Evolutionary conservation across 2,888 invertebrate genomes (phyloP).

Genomic region (Dimorphilus gyrociliatus): DNA sequence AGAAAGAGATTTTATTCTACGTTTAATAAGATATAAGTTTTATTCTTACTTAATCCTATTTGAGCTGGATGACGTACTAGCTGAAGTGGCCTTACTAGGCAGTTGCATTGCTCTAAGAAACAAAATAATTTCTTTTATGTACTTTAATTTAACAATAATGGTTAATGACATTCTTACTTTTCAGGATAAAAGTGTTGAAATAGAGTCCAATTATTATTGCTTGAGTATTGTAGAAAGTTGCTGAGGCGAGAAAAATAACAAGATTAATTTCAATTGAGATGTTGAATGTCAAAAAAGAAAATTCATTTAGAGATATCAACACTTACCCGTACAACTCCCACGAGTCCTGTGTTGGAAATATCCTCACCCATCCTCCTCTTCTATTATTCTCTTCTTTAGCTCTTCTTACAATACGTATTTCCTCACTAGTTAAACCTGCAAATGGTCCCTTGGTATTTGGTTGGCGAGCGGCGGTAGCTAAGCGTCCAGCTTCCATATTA

Average conservation of each 20-base stretch:
- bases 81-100: conserved; percentile 5
- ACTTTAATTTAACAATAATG: too few species aligned
- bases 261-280: background rate
- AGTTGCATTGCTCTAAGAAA: conserved; percentile 5
- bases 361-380: conserved; percentile 70
- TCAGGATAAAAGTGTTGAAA: too few species aligned
- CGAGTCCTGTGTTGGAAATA: conserved; percentile 73
- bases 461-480: background rate
- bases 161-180: too few species aligned
- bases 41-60: conserved; percentile 8
- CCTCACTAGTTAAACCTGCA: conserved; percentile 51
- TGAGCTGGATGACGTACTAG: conserved; percentile 5
- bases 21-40: too few species aligned
- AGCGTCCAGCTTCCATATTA: too few species aligned
- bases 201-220: too few species aligned
- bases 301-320: background rate
- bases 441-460: conserved; percentile 10
- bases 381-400: conserved; percentile 62
- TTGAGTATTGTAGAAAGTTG: too few species aligned
- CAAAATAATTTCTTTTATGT: too few species aligned
- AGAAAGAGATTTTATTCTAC: too few species aligned
- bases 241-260: background rate
- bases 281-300: conserved; percentile 2
- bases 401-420: conserved; percentile 55
- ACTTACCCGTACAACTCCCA: conserved; percentile 45